Conservation (phyloP, 2,888 invertebrate genomes). For the Baccha elongata region DNA sequence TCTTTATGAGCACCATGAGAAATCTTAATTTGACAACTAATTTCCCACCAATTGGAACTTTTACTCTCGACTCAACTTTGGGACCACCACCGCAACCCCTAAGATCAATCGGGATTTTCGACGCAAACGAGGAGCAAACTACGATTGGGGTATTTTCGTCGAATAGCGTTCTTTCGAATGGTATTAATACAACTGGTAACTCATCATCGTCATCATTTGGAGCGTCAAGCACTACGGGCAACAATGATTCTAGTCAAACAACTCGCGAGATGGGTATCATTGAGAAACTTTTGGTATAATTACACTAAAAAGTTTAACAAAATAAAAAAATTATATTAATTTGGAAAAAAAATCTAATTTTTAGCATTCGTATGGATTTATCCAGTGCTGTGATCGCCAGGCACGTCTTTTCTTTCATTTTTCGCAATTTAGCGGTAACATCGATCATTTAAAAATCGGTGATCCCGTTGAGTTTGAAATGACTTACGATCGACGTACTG, state of each 20-base stretch:
- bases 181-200: constrained; percentile 76
- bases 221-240: constrained; percentile 81
- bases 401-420: constrained; percentile 99
- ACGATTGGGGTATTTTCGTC: constrained; percentile 82
- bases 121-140: constrained; percentile 80
- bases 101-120: constrained; percentile 80
- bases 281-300: constrained; percentile 94
- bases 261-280: constrained; percentile 98
- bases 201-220: constrained; percentile 80
- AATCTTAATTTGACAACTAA: constrained; percentile 81
- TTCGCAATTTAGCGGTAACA: constrained; percentile 96
- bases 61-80: constrained; percentile 81
- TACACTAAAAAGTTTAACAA: background rate
- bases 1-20: constrained; percentile 82
- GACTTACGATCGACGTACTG: constrained; percentile 98
- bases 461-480: constrained; percentile 99
- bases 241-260: constrained; percentile 86
- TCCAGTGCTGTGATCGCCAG: constrained; percentile 98
- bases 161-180: constrained; percentile 80
- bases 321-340: background rate
- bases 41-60: constrained; percentile 82
- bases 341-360: constrained; percentile 76
- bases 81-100: constrained; percentile 77
- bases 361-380: constrained; percentile 98
- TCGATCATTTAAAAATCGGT: constrained; percentile 97